Evolutionary conservation across 1,140 invertebrate genomes (phyloP).

Genomic region (Helicoverpa zea): DNA sequence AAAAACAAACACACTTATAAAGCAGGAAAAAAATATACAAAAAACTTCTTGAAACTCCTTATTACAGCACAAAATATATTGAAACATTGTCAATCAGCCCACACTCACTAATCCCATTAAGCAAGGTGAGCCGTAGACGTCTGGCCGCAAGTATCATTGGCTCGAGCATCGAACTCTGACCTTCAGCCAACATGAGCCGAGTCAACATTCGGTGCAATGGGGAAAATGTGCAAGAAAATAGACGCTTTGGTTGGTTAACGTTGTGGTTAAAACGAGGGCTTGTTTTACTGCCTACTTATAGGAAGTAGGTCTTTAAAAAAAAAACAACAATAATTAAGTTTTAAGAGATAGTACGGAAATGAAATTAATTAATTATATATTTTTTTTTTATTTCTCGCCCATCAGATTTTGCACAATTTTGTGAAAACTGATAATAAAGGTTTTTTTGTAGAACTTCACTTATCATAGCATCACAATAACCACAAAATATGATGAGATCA

Average conservation of each 20-base stretch:
- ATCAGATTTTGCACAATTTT: no score
- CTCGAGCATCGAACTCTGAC: conserved; percentile 30
- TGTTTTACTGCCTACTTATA: no score
- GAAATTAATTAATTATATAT: no score
- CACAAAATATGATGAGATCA: background rate
- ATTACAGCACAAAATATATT: background rate
- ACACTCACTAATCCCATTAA: conserved; percentile 17
- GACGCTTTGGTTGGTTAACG: no score
- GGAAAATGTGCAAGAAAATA: conserved; percentile 4
- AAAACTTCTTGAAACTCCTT: background rate
- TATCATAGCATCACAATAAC: background rate
- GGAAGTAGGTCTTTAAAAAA: no score
- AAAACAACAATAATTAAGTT: no score
- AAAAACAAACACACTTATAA: no score
- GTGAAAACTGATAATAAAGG: no score
- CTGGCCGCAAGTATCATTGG: conserved; percentile 27
- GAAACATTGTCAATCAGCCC: background rate
- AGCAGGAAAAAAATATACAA: background rate
- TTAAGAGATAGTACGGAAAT: no score
- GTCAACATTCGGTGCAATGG: conserved; percentile 20
- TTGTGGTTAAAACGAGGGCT: no score
- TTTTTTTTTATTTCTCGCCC: no score
- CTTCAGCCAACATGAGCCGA: conserved; percentile 4
- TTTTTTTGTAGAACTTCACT: no score
- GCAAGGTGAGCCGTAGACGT: background rate